phyloP scores from a whole-genome alignment of 1,140 invertebrate genomes.

The Trichoplusia ni region DNA sequence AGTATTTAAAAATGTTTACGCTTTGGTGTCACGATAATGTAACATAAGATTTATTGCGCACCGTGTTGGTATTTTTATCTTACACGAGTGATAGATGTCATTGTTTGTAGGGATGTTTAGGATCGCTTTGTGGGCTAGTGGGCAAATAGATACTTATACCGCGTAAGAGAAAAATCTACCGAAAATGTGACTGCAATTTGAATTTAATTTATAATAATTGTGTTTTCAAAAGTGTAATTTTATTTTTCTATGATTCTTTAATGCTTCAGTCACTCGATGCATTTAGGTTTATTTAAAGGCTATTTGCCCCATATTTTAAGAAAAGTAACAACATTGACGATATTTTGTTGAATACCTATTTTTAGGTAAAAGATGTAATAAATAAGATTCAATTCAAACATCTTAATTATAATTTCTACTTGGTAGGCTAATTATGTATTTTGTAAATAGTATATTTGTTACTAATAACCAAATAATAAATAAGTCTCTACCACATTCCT shows the following conservation, averaged over 20 bases:
- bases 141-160: conserved; percentile 19
- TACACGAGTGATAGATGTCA: conserved; percentile 17
- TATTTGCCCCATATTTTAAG: conserved; percentile 25
- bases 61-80: conserved; percentile 33
- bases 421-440: conserved; percentile 49
- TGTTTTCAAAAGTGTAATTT: conserved; percentile 7
- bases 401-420: conserved; percentile 25
- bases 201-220: conserved; percentile 10
- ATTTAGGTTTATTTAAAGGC: conserved; percentile 9
- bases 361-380: conserved; percentile 21
- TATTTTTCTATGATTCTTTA: neutral
- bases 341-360: conserved; percentile 6
- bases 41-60: conserved; percentile 36
- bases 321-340: conserved; percentile 8
- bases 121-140: conserved; percentile 19
- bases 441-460: conserved; percentile 65
- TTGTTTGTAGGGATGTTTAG: conserved; percentile 8
- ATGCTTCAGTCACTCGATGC: neutral
- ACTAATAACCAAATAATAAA: conserved; percentile 57
- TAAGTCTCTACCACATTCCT: conserved; percentile 17
- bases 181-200: conserved; percentile 14
- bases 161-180: conserved; percentile 4
- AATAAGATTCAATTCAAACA: conserved; percentile 19
- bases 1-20: neutral
- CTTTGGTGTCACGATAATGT: conserved; percentile 33